Evolutionary conservation across 2,888 invertebrate genomes (phyloP).

Genomic region (Pandemis heparana): DNA sequence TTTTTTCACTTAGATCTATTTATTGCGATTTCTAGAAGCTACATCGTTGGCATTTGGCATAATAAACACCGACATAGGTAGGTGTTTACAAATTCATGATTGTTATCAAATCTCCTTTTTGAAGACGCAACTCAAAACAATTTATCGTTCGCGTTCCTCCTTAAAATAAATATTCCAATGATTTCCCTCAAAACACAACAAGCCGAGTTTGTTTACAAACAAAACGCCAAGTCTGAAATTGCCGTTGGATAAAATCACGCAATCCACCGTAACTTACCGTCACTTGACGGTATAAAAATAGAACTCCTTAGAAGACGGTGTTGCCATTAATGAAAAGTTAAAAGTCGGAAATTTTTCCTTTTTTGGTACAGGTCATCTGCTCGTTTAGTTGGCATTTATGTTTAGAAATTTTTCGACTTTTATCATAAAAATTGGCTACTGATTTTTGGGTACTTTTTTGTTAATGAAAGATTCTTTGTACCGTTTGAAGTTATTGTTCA

Average conservation of each 20-base stretch:
- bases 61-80: not conserved
- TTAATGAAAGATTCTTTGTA: no score
- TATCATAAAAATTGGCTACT: no score
- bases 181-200: constrained; percentile 27
- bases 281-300: constrained; percentile 37
- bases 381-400: no score
- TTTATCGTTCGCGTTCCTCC: not conserved
- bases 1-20: not conserved
- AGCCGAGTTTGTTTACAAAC: constrained; percentile 52
- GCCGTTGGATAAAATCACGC: constrained; percentile 47
- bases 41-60: no score
- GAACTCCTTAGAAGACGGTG: constrained; percentile 20
- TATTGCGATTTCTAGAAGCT: no score
- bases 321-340: not conserved
- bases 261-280: constrained; percentile 34
- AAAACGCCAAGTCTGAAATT: constrained; percentile 38
- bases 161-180: constrained; percentile 9
- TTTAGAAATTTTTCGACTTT: no score
- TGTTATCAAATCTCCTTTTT: not conserved
- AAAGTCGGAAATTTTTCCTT: not conserved
- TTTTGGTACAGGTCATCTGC: no score
- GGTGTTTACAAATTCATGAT: not conserved
- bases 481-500: no score
- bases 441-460: no score
- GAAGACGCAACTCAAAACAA: not conserved